Base-by-base conservation (phyloP, 2,113 vertebrate species). In the Rhagologus leucostigma region DNA sequence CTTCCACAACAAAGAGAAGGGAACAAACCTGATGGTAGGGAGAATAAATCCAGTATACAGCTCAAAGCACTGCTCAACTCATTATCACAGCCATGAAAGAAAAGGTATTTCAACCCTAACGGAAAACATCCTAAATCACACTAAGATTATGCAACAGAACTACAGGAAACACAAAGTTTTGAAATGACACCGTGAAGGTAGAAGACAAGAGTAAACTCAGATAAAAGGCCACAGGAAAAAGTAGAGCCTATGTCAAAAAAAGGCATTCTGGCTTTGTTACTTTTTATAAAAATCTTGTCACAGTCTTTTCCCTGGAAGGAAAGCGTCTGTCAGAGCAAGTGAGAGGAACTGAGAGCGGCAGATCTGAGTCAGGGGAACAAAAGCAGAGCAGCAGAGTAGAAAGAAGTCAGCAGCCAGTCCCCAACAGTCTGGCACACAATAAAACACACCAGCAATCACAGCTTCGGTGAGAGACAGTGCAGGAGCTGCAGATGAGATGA, bases 281-380 rank as follows among this genome's bases (percentile, higher is more conserved):
- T 65, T 57, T 46, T 41, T 27, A n/a, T 32, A 79, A 29, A 84
- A 91, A 65, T 7, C 84, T 37, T 87, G 71, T 87, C 60, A 84
- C 77, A 85, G 80, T 8, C 46, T 76, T 75, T 70, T 89, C 84
- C 76, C 75, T 84, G 86, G 77, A 78, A 74, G 49, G 57, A 52
- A 87, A 82, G 68, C 30, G 12, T 74, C 37, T 80, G 87, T 59
- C 84, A 59, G 77, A 84, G 46, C 26, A 7, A 39, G 55, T 42
- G 7, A 52, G 22, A 47, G 53, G 87, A 85, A 8, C 52, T 39
- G 64, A 32, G 44, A 33, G 84, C 53, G 14, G 94, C 55, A 94
- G 57, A 85, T 88, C 77, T 37, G 55, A 95, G 47, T 37, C 83
- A 50, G 39, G 88, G 90, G 84, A 96, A 94, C 81, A 89, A 95